A percentile compares a stretch with the other conserved stretches of the same genome.
Evolutionary conservation across 1,140 invertebrate species (phyloP).

Genomic region (Drosophila murphyi): DNA sequence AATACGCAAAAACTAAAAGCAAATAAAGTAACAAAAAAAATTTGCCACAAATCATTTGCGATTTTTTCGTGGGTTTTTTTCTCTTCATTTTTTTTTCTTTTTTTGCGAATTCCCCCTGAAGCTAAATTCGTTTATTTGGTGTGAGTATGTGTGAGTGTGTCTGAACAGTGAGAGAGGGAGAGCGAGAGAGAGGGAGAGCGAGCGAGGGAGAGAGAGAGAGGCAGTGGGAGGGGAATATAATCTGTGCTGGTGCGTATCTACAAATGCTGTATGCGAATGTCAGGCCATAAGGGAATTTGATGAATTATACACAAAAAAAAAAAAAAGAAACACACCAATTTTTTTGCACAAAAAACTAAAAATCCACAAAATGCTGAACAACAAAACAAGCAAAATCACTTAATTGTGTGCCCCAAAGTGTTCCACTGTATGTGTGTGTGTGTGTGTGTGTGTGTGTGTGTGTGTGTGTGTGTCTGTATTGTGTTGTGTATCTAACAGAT

Average conservation of each 20-base stretch:
- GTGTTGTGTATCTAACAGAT: conserved; percentile 60
- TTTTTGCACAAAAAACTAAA: conserved; percentile 42
- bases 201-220: neutral
- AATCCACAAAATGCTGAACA: conserved; percentile 63
- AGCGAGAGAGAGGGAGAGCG: neutral
- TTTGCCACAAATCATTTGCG: conserved; percentile 79
- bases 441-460: conserved; percentile 20
- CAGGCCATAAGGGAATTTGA: conserved; percentile 72
- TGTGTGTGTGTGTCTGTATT: neutral
- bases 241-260: conserved; percentile 57
- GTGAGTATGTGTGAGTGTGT: conserved; percentile 27
- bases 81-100: conserved; percentile 39
- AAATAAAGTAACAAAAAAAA: conserved; percentile 43
- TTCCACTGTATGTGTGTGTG: conserved; percentile 28
- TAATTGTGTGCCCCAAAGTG: conserved; percentile 56
- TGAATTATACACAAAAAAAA: conserved; percentile 63
- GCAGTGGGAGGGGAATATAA: conserved; percentile 5
- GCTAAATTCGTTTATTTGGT: conserved; percentile 75
- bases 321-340: conserved; percentile 24
- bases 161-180: conserved; percentile 1
- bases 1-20: conserved; percentile 72
- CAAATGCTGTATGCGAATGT: conserved; percentile 73
- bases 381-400: conserved; percentile 72
- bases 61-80: conserved; percentile 61
- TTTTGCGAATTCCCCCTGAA: conserved; percentile 75